Evolutionary conservation across 2,113 vertebrate genomes (phyloP).

Genomic region (Austrofundulus limnaeus): DNA sequence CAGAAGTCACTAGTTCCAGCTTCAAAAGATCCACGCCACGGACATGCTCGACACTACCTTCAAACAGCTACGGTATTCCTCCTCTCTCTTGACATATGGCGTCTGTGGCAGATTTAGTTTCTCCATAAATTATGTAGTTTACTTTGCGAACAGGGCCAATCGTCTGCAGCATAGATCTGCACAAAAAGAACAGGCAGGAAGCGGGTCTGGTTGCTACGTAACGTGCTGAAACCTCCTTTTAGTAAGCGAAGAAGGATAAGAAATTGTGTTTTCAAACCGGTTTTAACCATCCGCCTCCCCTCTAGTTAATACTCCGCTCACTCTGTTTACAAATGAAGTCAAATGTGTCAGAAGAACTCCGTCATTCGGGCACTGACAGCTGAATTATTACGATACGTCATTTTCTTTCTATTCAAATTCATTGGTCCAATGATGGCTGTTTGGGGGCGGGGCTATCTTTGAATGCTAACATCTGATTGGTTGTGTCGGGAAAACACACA

Average conservation of each 20-base stretch:
- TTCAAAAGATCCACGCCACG: conserved; percentile 9
- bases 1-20: neutral
- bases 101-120: conserved; percentile 48
- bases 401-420: conserved; percentile 72
- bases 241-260: too few relatives aligned
- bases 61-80: neutral
- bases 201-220: conserved; percentile 55
- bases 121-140: conserved; percentile 66
- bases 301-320: neutral
- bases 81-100: conserved; percentile 37
- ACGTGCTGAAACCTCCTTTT: conserved; percentile 14
- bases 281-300: neutral
- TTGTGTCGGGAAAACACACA: conserved; percentile 41
- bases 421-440: conserved; percentile 57
- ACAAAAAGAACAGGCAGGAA: conserved; percentile 17
- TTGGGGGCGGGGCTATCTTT: conserved; percentile 70
- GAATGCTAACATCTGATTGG: conserved; percentile 73
- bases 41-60: conserved; percentile 4
- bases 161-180: too few relatives aligned
- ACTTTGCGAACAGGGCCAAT: too few relatives aligned
- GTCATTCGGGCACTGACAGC: conserved; percentile 3
- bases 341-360: neutral
- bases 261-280: too few relatives aligned
- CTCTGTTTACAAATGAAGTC: neutral
- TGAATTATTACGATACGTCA: conserved; percentile 30